Percentiles rank a stretch among this genome's conserved stretches.
phyloP scores from a whole-genome alignment of 2,888 invertebrate species.

The Omphaloscelis lunosa region DNA sequence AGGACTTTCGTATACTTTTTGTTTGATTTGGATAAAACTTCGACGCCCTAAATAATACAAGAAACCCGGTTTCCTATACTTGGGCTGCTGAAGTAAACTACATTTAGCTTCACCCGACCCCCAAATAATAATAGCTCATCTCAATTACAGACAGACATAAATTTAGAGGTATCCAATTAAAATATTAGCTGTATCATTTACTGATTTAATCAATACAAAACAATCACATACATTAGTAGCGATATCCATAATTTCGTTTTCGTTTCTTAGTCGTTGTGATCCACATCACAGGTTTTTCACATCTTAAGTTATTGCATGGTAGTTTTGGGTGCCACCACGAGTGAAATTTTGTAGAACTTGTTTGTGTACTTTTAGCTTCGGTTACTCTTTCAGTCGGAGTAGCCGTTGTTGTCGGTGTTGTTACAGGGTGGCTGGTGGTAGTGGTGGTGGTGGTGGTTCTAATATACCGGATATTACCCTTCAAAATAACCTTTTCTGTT shows the following conservation, averaged over 20 bases:
- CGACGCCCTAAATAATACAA: too few relatives aligned
- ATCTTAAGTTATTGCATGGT: slow-evolving; percentile 61
- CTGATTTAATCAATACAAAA: too few relatives aligned
- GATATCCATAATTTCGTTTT: too few relatives aligned
- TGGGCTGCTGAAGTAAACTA: not conserved
- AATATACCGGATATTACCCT: not conserved
- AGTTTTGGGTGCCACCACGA: slow-evolving; percentile 58
- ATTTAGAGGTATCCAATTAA: not conserved
- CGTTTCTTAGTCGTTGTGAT: slow-evolving; percentile 37
- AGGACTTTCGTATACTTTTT: not conserved
- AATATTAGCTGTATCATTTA: too few relatives aligned
- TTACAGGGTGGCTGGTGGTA: not conserved
- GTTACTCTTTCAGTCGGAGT: not conserved
- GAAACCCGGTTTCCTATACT: not conserved
- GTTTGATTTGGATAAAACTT: not conserved
- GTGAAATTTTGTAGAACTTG: not conserved
- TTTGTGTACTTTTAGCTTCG: slow-evolving; percentile 1
- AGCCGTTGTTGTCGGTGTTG: not conserved
- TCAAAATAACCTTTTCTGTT: not conserved
- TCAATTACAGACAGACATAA: not conserved
- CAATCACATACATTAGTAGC: too few relatives aligned
- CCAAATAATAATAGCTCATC: not conserved
- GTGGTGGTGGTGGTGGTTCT: not conserved
- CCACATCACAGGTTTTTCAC: slow-evolving; percentile 71
- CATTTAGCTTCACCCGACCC: not conserved